Percentiles rank a stretch among this genome's conserved stretches.
Conservation (phyloP, 1,140 invertebrate genomes). For the Bombus huntii region DNA sequence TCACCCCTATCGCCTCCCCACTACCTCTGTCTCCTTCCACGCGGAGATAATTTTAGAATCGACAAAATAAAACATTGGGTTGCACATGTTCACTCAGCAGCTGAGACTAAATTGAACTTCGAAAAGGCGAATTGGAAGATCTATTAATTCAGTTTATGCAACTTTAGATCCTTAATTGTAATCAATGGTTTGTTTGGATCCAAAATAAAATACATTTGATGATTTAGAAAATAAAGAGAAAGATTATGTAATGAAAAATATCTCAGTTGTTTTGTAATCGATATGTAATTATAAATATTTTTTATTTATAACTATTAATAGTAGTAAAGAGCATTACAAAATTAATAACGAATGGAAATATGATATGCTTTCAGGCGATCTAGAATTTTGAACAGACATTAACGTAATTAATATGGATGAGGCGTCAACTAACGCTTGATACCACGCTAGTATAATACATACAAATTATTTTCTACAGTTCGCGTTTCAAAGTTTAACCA, state of each 20-base stretch:
- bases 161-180: too few relatives aligned
- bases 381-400: neutral
- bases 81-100: conserved; percentile 52
- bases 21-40: neutral
- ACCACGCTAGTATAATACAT: neutral
- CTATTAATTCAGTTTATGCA: too few relatives aligned
- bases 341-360: neutral
- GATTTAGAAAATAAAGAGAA: neutral
- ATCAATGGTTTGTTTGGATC: neutral
- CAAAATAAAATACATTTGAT: neutral
- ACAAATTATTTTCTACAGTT: neutral
- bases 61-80: conserved; percentile 55
- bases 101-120: conserved; percentile 13
- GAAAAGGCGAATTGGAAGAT: neutral
- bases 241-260: neutral
- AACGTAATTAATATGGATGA: conserved; percentile 5
- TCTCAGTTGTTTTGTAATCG: neutral
- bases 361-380: neutral
- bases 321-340: neutral
- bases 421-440: neutral
- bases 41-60: conserved; percentile 65
- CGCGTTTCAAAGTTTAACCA: neutral
- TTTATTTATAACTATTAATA: neutral
- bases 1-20: neutral
- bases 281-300: neutral